These are phyloP conservation scores for Urophycis tenuis DNA, from an alignment of 2,797 vertebrate genomes.

Conservation along the genomic window DNA sequence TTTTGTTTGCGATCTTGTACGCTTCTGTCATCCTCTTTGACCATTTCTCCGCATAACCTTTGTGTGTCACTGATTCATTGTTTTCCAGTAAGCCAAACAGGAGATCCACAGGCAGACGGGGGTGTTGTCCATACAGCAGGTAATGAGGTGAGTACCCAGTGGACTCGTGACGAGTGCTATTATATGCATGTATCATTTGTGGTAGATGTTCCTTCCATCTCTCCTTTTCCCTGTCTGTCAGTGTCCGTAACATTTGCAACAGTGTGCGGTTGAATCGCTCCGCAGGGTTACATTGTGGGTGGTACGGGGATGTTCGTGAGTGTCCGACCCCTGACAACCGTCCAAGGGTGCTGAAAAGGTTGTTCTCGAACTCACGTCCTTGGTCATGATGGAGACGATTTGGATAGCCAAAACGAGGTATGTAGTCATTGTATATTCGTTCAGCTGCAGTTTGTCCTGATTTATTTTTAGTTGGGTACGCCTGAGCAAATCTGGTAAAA, in stretches of 20 bases:
- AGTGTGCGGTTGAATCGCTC: slow-evolving; percentile 8
- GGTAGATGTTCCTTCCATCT: slow-evolving; percentile 8
- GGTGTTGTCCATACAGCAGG: no score
- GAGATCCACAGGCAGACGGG: no score
- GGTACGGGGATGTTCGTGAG: background rate
- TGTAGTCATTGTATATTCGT: background rate
- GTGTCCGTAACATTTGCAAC: background rate
- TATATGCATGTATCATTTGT: no score
- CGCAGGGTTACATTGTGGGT: slow-evolving; percentile 3
- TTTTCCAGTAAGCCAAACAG: no score
- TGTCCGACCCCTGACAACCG: background rate
- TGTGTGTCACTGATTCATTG: background rate
- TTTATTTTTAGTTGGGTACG: slow-evolving; percentile 5
- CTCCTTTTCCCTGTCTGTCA: background rate
- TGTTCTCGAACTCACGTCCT: slow-evolving; percentile 6
- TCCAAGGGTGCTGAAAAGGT: background rate
- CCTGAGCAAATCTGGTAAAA: slow-evolving; percentile 7
- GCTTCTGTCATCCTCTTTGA: background rate
- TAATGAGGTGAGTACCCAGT: no score
- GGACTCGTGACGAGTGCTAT: no score
- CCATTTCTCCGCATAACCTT: slow-evolving; percentile 5
- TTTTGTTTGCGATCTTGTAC: slow-evolving; percentile 7
- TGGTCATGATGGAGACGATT: slow-evolving; percentile 11
- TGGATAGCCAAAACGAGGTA: background rate
- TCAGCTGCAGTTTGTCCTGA: slow-evolving; percentile 5